Evolutionary conservation across 1,140 invertebrate species (phyloP), one percentile per base, ranked within the genome.

Genomic region (Arion vulgaris): DNA sequence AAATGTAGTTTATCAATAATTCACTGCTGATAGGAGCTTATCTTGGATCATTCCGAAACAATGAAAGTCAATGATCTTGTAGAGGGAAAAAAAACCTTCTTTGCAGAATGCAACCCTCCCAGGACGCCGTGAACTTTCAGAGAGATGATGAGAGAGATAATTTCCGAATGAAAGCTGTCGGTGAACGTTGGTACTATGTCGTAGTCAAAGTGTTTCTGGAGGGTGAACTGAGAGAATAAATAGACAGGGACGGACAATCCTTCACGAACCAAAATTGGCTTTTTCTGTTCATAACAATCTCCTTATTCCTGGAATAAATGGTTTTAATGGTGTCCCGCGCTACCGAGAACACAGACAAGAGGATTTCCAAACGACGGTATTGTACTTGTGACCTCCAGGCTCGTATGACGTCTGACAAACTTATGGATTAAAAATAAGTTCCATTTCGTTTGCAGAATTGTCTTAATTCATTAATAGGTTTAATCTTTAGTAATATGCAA

Each of bases 1-100:
- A 57, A 53, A 76, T 76, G 74, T 76, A 76, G 74, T 76, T 76
- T 76, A 76, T 76, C 74, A 76, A 76, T 76, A 76, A 76, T 76
- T 76, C 74, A 76, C 74, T 45, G 53, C 74, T 49, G 53, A 76
- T 49, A 76, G 36, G n/a, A 76, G 74, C 51, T 76, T 76, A 76
- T 76, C 74, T 76, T 76, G 49, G 74, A 36, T 76, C 74, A 76
- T 36, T 76, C 74, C 74, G 74, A 76, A 76, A 76, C 74, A 76
- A 76, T 76, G 74, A 76, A 76, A 49, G 74, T 76, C 74, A 49
- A 76, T 76, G 74, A 76, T 76, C 74, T 76, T 39, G 74, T 53
- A 45, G 74, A 76, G n/a, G n/a, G n/a, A n/a, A n/a, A 76, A 76
- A 76, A 76, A 53, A 49, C 41, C 32, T 76, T 17, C 49, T 45